Evolutionary conservation across 2,797 vertebrate genomes (phyloP).

Genomic region (Channa striata): DNA sequence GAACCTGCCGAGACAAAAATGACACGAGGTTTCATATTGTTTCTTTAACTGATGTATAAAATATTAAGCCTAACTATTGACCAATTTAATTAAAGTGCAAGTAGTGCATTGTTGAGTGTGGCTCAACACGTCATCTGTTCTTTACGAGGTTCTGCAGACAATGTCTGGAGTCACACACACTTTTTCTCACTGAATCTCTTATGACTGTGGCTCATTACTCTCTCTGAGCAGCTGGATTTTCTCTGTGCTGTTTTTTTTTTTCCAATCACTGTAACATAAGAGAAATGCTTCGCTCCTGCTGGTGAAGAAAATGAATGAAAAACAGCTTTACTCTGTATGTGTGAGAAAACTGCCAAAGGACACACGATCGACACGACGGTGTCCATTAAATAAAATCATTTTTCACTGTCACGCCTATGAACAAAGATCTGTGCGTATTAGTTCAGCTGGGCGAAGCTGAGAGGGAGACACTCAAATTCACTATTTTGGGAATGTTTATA

Average conservation of each 20-base stretch:
- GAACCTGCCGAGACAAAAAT: conserved; percentile 46
- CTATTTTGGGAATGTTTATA: too few species aligned
- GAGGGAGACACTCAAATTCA: too few species aligned
- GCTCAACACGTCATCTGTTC: background rate
- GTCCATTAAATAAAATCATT: too few species aligned
- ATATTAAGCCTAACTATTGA: conserved; percentile 16
- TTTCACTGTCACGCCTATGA: too few species aligned
- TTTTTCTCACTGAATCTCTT: conserved; percentile 11
- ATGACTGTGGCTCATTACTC: conserved; percentile 26
- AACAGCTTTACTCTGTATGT: background rate
- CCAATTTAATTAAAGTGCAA: conserved; percentile 13
- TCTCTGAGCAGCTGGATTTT: conserved; percentile 21
- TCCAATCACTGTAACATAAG: conserved; percentile 25
- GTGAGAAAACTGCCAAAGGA: too few species aligned
- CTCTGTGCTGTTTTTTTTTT: background rate
- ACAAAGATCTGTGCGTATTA: too few species aligned
- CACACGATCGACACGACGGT: too few species aligned
- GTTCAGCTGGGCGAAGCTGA: too few species aligned
- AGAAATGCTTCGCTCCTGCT: conserved; percentile 11
- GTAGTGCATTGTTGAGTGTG: background rate
- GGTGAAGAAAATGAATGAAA: conserved; percentile 24
- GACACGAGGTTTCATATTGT: background rate
- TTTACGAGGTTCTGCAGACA: conserved; percentile 32
- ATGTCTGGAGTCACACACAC: conserved; percentile 20
- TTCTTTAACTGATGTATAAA: too few species aligned